Evolutionary conservation across 1,140 invertebrate genomes (phyloP), one percentile per base, ranked within the genome.

Genomic region (Bombus waltoni): DNA sequence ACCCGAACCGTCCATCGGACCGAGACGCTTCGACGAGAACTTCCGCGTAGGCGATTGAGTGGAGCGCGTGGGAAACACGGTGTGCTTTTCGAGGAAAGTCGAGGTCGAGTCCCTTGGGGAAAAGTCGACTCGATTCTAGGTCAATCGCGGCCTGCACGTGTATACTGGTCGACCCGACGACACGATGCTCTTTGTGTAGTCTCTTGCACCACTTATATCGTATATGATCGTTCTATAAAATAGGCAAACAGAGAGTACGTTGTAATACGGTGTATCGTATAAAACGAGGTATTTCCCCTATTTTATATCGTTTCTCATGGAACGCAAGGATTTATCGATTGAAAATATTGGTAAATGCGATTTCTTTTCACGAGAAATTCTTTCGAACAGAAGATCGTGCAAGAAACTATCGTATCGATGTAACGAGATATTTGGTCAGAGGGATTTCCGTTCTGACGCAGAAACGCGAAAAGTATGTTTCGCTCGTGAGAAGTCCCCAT

Each of bases 41-140:
- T 89, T 89, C 88, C 88, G 88, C 76, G 88, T 89, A 88, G 87
- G 88, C 81, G 88, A 81, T 35, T 84, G 75, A 40, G 75, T 57
- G 59, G 72, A 32, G 32, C 65, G 62, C 78, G 83, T 57, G 72
- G 44, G 83, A 75, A 65, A 70, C 79, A 32, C 42, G 53, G 32
- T 68, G 74, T 38, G 77, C 22, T 89, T 89, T 78, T 83, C 72
- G 72, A 57, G 87, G 66, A 89, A 89, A 89, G 35, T 68, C 70
- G 44, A 62, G 44, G 47, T 42, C 85, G 75, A 13, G 66, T 28
- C 65, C 53, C 68, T 32, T 18, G 22, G 57, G 9, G 59, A 78
- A 78, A 83, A 77, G 40, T 80, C 40, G 38, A 38, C 35, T 40
- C 18, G 75, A 81, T 82, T 85, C 71, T 85, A 59, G 73, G 38